These are phyloP conservation scores for Ifrita kowaldi DNA, from an alignment of 2,113 vertebrate genomes.

Conservation along the genomic window DNA sequence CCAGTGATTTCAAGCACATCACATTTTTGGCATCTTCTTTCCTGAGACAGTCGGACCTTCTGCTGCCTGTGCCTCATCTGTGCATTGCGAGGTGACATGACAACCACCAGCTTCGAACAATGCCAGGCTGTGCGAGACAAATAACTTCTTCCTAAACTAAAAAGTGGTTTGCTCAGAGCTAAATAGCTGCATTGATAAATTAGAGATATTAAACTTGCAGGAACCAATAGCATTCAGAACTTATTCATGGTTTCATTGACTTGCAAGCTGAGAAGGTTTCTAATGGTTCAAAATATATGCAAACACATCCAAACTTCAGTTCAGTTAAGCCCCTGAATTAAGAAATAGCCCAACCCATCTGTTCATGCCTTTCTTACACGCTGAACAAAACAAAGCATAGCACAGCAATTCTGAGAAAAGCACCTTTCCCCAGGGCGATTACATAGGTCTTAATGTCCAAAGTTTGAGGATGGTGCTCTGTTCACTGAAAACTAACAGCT, in stretches of 20 bases:
- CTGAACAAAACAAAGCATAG: not conserved
- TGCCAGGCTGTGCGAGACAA: not conserved
- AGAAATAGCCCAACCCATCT: not conserved
- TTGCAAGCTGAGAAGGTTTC: not conserved
- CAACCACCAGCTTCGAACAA: not conserved
- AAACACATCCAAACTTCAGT: not conserved
- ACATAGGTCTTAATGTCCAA: not conserved
- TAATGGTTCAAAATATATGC: not conserved
- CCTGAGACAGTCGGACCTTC: not conserved
- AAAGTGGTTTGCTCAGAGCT: not conserved
- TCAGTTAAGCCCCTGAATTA: not conserved
- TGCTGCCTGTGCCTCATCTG: not conserved
- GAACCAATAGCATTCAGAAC: not conserved
- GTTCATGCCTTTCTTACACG: not conserved
- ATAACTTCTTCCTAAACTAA: not conserved
- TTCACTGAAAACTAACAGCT: not conserved
- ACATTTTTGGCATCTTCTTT: not conserved
- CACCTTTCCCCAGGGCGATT: not conserved
- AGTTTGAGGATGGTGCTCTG: not conserved
- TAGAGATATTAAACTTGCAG: not conserved
- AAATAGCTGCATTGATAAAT: not conserved
- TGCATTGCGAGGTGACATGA: not conserved
- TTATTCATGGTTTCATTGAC: not conserved
- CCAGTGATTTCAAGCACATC: not conserved
- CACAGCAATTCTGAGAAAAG: not conserved